These are phyloP conservation scores for Agrotis ipsilon DNA, from an alignment of 2,888 invertebrate species.

Conservation along the genomic window DNA sequence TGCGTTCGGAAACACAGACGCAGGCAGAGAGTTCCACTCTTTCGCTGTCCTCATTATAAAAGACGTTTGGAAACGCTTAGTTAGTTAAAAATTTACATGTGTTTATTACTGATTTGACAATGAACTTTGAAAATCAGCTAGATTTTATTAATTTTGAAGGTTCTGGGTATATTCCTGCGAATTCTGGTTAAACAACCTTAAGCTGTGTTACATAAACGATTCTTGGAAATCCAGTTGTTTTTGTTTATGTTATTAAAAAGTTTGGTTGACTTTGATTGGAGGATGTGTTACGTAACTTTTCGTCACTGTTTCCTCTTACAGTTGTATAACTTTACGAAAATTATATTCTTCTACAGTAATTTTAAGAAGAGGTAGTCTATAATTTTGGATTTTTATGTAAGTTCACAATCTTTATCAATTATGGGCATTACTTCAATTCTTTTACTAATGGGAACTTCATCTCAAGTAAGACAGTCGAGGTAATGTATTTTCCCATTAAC, in stretches of 20 bases:
- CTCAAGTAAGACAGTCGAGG: too few relatives aligned
- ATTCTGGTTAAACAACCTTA: neutral
- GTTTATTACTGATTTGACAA: slow-evolving; percentile 31
- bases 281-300: neutral
- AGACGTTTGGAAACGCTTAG: too few relatives aligned
- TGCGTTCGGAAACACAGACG: too few relatives aligned
- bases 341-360: neutral
- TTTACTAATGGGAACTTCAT: too few relatives aligned
- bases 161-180: slow-evolving; percentile 18
- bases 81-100: slow-evolving; percentile 21
- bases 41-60: too few relatives aligned
- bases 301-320: neutral
- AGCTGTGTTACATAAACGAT: slow-evolving; percentile 10
- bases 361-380: too few relatives aligned
- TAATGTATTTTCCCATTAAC: too few relatives aligned
- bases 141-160: slow-evolving; percentile 25
- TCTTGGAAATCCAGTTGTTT: slow-evolving; percentile 20
- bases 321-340: slow-evolving; percentile 15
- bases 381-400: too few relatives aligned
- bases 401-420: too few relatives aligned
- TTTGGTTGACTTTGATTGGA: slow-evolving; percentile 9
- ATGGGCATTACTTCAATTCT: too few relatives aligned
- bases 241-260: slow-evolving; percentile 16
- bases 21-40: too few relatives aligned
- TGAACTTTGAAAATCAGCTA: slow-evolving; percentile 34